A percentile compares a stretch with the other conserved stretches of the same genome.
Conservation (phyloP, 2,113 vertebrate species). For the Campylomormyrus numenius region DNA sequence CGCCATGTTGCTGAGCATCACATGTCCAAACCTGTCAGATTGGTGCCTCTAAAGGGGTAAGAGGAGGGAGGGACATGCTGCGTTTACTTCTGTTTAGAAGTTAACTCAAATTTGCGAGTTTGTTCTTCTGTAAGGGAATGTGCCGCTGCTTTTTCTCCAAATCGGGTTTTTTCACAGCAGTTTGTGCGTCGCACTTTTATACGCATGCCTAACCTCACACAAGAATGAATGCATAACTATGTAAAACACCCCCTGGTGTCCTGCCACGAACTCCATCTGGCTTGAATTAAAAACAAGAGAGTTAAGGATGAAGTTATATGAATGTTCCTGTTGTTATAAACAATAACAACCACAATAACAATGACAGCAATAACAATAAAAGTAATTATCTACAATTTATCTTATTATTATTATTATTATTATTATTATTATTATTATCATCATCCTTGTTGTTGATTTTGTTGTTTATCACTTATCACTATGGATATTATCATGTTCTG, state of each 20-base stretch:
- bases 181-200: neutral
- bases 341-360: neutral
- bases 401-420: neutral
- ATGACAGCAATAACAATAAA: neutral
- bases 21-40: neutral
- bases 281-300: neutral
- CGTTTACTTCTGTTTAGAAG: neutral
- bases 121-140: neutral
- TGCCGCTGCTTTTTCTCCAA: neutral
- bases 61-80: neutral
- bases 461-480: neutral
- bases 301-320: neutral
- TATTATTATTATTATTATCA: neutral
- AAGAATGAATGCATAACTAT: neutral
- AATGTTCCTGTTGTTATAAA: neutral
- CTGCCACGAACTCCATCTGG: neutral
- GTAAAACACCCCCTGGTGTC: neutral
- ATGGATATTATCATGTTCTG: neutral
- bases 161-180: neutral
- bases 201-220: neutral
- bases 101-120: neutral
- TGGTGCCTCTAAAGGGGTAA: neutral
- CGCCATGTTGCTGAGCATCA: neutral
- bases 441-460: neutral
- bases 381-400: too few relatives aligned